Base-by-base conservation (phyloP, 2,113 vertebrate genomes). In the Elachura formosa region DNA sequence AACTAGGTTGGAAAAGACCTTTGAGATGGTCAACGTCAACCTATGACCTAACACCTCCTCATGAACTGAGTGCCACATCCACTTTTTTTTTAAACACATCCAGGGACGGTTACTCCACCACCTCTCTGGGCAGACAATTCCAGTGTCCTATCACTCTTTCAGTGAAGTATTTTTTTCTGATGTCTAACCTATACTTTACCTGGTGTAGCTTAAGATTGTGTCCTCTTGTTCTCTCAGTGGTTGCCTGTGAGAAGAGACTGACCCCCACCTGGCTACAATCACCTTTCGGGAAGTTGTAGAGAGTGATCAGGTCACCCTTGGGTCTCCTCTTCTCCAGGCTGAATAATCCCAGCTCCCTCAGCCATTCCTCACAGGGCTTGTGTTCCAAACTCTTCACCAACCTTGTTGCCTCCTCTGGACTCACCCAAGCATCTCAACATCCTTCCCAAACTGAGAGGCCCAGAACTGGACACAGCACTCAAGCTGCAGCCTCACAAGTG, bases 281-380 rank as follows among this genome's bases (percentile, higher is more conserved):
- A 36, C 25, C 38, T 3, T 45, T 19, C 48, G 29, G 33, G 25
- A 0, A 29, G 25, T 1, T 64, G 20, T 9, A 52, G 20, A 64
- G 48, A 34, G 20, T 36, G 33, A 25, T 25, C 7, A 54, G 40
- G 12, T 31, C 40, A 4, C 16, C 11, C 3, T 21, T 6, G 15
- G 54, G 26, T 3, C 49, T 79, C 38, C 20, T 31, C 25, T 79
- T 45, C 5, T 10, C 33, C 33, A 79, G 49, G 26, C 40, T 55
- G 2, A 79, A 45, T 26, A 55, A 3, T 8, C 19, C 19, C 48
- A 78, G 11, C 14, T 63, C 14, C 26, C 15, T 64, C 59, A 78
- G 24, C 2, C 0, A 0, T 29, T 64, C 25, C 7, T 43, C 76
- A 66, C 2, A 66, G 33, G 40, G 1, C 2, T 36, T 5, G 12